Base-by-base conservation (phyloP, 2,113 vertebrate genomes). In the Cariama cristata region DNA sequence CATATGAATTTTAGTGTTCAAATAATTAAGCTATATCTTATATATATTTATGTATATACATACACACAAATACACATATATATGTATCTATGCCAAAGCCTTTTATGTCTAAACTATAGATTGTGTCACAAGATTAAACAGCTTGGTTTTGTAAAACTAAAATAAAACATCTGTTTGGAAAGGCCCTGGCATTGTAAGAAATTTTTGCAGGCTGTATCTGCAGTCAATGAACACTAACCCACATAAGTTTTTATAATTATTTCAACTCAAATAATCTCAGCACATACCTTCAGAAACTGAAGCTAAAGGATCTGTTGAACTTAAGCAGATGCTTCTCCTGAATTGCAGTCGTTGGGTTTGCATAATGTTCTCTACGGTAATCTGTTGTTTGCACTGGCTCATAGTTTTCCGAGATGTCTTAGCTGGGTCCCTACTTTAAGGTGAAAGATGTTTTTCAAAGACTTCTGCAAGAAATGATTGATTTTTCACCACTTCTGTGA, bases 111-210 rank as follows among this genome's bases (percentile, higher is more conserved):
- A 69, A 97, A 87, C 73, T 68, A 18, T 76, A 93, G 96, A 93
- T 91, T 73, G 73, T 97, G 94, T 97, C 94, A 94, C 71, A 79
- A 96, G 96, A 98, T 97, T 94, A 93, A 87, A 94, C 88, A 86
- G 56, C 75, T 71, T 58, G 58, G 59, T 71, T 96, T 96, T 90
- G 80, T 96, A 72, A 95, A 96, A 90, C 66, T 98, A 93, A 98
- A 97, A 92, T 79, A 93, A 98, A 97, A 94, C 96, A 95, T 95
- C 93, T 98, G 97, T 73, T 97, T 73, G 74, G 76, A 94, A 95
- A 94, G 56, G 21, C 62, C 44, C 55, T 81, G n/a, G 35, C 81
- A 44, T 53, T 75, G 56, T 83, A 85, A 93, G 79, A 72, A 81
- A 11, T 23, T 63, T 64, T 68, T 83, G 47, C 76, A 84, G 59